These are phyloP conservation scores for Ataeniobius toweri DNA, from an alignment of 2,797 vertebrate genomes.

Conservation along the genomic window DNA sequence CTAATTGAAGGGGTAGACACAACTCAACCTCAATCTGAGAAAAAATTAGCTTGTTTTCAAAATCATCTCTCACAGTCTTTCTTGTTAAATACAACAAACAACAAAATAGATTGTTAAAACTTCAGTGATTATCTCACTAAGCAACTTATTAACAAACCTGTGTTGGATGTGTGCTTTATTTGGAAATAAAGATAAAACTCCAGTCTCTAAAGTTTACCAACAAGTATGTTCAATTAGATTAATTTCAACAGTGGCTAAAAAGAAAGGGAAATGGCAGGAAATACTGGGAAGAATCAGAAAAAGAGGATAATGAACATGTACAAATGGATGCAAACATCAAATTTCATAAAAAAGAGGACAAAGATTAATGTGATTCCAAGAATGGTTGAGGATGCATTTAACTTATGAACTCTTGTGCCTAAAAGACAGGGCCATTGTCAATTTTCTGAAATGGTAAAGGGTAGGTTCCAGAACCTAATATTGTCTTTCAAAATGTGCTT, in stretches of 20 bases:
- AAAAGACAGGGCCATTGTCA: constrained; percentile 8
- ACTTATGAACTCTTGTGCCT: not conserved
- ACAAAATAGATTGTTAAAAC: constrained; percentile 63
- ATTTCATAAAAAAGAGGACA: not conserved
- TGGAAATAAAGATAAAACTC: constrained; percentile 28
- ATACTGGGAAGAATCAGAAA: constrained; percentile 8
- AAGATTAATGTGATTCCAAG: not conserved
- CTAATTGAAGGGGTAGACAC: constrained; percentile 71
- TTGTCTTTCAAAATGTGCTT: constrained; percentile 42
- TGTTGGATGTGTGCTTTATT: constrained; percentile 30
- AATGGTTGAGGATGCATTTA: not conserved
- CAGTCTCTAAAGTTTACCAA: constrained; percentile 11
- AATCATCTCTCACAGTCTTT: constrained; percentile 45
- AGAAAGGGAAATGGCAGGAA: constrained; percentile 15
- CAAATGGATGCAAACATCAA: not conserved
- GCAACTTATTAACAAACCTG: constrained; percentile 55
- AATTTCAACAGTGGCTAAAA: constrained; percentile 22
- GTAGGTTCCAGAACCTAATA: constrained; percentile 27
- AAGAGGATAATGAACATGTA: not conserved
- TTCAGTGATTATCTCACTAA: constrained; percentile 55
- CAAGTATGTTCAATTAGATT: constrained; percentile 23
- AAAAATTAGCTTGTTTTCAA: constrained; percentile 65
- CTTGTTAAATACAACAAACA: constrained; percentile 58
- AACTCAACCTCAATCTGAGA: constrained; percentile 64
- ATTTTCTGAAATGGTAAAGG: constrained; percentile 3